Evolutionary conservation across 2,888 invertebrate species (phyloP), one percentile per base, ranked within the genome.

Genomic region (Monochamus alternatus): DNA sequence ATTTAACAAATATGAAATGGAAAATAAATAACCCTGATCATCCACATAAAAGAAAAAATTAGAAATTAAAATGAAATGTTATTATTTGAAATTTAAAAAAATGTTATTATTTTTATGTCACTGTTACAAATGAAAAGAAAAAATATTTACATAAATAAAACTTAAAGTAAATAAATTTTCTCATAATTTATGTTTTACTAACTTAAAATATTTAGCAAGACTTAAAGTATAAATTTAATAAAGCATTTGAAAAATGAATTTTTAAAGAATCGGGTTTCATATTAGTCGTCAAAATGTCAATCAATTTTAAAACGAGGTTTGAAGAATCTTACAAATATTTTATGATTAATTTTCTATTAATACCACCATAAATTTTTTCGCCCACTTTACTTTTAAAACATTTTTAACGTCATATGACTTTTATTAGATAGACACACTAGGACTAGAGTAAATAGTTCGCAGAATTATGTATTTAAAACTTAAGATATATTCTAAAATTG

Each of bases 291-390:
- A 55, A 55, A 55, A 14, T 14, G 55, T 55, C 55, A 55, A 14
- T 55, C 55, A 55, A 55, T 55, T 55, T 55, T n/a, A 55, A 55
- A 55, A 55, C 7, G 2, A 55, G n/a, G 3, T 7, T 3, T n/a
- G 55, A 55, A 5, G 3, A 38, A 38, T 22, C 55, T 1, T 14
- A 14, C 55, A 14, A n/a, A n/a, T n/a, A 12, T 55, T 55, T 14
- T 55, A 38, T 38, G 14, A 55, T 55, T 55, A 55, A 55, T 55
- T 55, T 55, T 55, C 55, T 55, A 55, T 55, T 55, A 55, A 55
- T 55, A 55, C 5, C 7, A 12, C 7, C 22, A 55, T 22, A 55
- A n/a, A n/a, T 55, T 55, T 14, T 22, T 14, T n/a, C 22, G 14
- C n/a, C 14, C 14, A 55, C 7, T 55, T n/a, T 55, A 55, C n/a